phyloP scores from a whole-genome alignment of 2,797 vertebrate species.

The Chloroceryle amazona region DNA sequence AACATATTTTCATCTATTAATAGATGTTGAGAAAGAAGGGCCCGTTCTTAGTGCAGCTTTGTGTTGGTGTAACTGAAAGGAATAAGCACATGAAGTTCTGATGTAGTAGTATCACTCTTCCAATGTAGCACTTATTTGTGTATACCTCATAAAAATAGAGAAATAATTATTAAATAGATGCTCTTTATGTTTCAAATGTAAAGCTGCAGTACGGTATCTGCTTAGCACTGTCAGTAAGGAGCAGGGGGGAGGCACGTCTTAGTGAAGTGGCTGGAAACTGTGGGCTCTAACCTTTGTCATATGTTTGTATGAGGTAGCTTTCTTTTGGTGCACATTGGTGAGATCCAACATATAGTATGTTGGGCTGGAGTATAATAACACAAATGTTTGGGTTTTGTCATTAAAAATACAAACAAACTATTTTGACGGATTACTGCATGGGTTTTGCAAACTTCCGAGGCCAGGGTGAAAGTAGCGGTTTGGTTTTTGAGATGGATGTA shows the following conservation, averaged over 20 bases:
- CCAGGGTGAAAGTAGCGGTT: not conserved
- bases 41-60: not conserved
- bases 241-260: not conserved
- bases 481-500: not conserved
- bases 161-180: not conserved
- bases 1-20: not conserved
- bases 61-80: not conserved
- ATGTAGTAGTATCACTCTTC: not conserved
- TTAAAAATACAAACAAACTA: not conserved
- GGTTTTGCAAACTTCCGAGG: not conserved
- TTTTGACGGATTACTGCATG: not conserved
- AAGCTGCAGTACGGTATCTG: not conserved
- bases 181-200: not conserved
- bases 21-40: not conserved
- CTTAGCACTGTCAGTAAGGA: not conserved
- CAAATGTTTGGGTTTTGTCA: not conserved
- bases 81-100: not conserved
- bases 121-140: accelerated
- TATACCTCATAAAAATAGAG: not conserved
- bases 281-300: not conserved
- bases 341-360: not conserved
- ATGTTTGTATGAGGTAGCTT: not conserved
- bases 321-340: not conserved
- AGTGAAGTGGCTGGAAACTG: not conserved
- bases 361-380: not conserved